These are phyloP conservation scores for Nycticryphes semicollaris DNA, from an alignment of 2,113 vertebrate species.

Conservation along the genomic window DNA sequence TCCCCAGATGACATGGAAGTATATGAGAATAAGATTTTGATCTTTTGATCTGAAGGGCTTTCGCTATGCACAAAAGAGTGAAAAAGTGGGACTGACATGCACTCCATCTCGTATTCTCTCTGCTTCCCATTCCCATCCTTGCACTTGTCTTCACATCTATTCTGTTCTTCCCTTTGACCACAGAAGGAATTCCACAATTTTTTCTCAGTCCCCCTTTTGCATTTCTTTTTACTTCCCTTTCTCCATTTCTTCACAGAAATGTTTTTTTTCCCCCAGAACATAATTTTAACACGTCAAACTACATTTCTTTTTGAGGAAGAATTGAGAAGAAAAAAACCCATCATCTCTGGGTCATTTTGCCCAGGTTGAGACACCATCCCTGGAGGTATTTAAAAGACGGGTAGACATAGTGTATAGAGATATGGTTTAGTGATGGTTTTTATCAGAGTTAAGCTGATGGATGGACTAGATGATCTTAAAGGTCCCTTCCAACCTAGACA, in stretches of 20 bases:
- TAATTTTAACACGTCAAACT: background rate
- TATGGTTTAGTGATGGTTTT: too few relatives aligned
- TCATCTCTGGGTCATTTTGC: background rate
- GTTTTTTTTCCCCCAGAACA: background rate
- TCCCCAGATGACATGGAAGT: background rate
- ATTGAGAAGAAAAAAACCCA: background rate
- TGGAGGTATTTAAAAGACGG: too few relatives aligned
- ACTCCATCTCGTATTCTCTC: background rate
- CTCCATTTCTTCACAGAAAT: background rate
- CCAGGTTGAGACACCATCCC: too few relatives aligned
- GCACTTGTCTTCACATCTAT: rapidly evolving
- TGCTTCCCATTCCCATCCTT: background rate
- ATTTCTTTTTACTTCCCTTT: background rate
- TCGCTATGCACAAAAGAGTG: background rate
- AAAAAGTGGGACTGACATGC: background rate
- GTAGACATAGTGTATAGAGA: too few relatives aligned
- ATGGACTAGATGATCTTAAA: too few relatives aligned
- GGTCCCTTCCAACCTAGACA: too few relatives aligned
- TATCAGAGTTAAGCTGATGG: too few relatives aligned
- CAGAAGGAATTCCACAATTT: background rate
- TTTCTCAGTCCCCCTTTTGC: background rate
- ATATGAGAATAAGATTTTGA: background rate
- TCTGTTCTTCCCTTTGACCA: background rate
- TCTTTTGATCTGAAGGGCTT: background rate
- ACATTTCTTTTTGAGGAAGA: background rate